Evolutionary conservation across 2,888 invertebrate species (phyloP), one percentile per base, ranked within the genome.

Genomic region (Morpho deidamia): DNA sequence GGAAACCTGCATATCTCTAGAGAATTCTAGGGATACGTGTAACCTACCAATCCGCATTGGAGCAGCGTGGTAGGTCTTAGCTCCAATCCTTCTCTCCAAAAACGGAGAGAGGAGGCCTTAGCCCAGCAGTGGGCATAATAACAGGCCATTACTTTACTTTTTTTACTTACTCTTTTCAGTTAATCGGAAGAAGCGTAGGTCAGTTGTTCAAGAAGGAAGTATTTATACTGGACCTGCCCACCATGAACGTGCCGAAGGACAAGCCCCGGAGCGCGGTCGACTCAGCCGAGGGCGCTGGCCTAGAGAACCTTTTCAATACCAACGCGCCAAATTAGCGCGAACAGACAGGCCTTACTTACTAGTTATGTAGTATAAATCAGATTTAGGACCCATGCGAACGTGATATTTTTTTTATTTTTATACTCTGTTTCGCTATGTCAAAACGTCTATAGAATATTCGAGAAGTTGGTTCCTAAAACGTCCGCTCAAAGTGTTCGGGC

Each of bases 161-260:
- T 14, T 14, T 14, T 2, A 2, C 1, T 14, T 14, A 14, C 4
- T 2, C 4, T 10, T 88, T 87, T 8, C 84, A 95, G 94, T 83
- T 97, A 56, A 94, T 96, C 68, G 96, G 96, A 0, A 92, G 94
- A 67, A 97, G 95, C 85, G 92, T 97, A 32, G 95, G 96, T 32
- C 96, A 97, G 77, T 85, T 96, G 59, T 97, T 97, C 83, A 94
- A 95, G 65, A 95, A 96, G 70, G 96, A 97, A 78, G 94, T 96
- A 9, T 94, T 94, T 81, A 97, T 97, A 65, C 92, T 94, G 60
- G 94, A 96, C 82, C 85, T 98, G 73, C 97, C 97, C 0, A 93
- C 92, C 10, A 91, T 96, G 83, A 73, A 72, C 55, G 66, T 65
- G 35, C 64, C 74, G 23, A 81, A 77, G 55, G 82, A 83, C 38